phyloP scores from a whole-genome alignment of 2,797 vertebrate species.

The Chanos chanos region DNA sequence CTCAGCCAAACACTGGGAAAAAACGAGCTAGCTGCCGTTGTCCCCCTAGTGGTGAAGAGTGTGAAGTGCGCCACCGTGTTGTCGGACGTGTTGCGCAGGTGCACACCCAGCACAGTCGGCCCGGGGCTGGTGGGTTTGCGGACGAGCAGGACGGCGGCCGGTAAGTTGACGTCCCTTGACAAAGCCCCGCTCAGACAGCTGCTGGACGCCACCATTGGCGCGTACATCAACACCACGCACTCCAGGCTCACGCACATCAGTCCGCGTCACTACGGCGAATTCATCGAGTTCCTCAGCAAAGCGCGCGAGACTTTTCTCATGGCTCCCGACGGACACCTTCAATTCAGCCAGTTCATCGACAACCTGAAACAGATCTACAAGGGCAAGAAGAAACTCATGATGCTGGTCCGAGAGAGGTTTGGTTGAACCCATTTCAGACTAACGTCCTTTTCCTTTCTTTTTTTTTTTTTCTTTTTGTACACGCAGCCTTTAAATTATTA shows the following conservation, averaged over 20 bases:
- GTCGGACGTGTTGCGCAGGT: constrained; percentile 94
- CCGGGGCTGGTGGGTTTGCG: constrained; percentile 93
- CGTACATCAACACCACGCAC: constrained; percentile 97
- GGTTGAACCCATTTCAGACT: constrained; percentile 81
- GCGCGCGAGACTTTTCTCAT: constrained; percentile 96
- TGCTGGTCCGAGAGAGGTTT: constrained; percentile 94
- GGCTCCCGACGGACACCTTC: constrained; percentile 98
- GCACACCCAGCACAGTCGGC: constrained; percentile 94
- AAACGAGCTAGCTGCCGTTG: constrained; percentile 92
- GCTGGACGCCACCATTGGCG: constrained; percentile 94
- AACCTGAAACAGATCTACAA: constrained; percentile 99
- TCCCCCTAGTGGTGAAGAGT: constrained; percentile 97
- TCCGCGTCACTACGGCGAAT: constrained; percentile 97
- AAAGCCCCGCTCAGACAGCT: constrained; percentile 94
- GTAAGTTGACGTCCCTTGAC: constrained; percentile 97
- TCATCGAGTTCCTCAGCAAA: constrained; percentile 97
- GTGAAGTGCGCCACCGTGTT: constrained; percentile 98
- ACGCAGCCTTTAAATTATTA: constrained; percentile 88
- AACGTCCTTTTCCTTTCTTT: constrained; percentile 55
- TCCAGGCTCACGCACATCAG: constrained; percentile 98
- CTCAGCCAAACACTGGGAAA: constrained; percentile 97
- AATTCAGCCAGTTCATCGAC: constrained; percentile 98
- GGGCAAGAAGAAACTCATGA: constrained; percentile 99
- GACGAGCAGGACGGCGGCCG: constrained; percentile 92
- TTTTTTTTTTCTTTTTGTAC: constrained; percentile 93